These are phyloP conservation scores for Camptogramma bilineatum DNA, from an alignment of 2,888 invertebrate species.

Conservation along the genomic window DNA sequence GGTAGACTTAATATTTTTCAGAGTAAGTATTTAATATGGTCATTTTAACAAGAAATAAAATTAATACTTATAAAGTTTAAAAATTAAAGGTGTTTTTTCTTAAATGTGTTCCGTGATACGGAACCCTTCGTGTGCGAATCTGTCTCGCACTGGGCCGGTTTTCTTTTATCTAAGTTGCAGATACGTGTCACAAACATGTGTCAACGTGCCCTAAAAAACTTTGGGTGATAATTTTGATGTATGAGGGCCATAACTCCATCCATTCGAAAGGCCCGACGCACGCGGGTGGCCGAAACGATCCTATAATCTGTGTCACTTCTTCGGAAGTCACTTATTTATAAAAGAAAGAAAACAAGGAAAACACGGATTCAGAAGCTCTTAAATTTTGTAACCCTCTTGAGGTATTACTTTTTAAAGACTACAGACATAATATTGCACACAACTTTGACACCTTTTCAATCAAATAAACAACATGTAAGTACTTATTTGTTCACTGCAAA, in stretches of 20 bases:
- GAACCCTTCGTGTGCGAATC: too few relatives aligned
- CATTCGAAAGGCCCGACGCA: slow-evolving; percentile 22
- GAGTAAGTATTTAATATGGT: too few relatives aligned
- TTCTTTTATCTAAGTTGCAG: not conserved
- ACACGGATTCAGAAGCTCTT: slow-evolving; percentile 20
- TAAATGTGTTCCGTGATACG: too few relatives aligned
- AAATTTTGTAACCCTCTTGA: slow-evolving; percentile 17
- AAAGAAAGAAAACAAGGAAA: slow-evolving; percentile 40
- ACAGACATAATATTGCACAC: slow-evolving; percentile 6
- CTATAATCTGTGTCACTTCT: slow-evolving; percentile 37
- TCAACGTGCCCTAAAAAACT: slow-evolving; percentile 12
- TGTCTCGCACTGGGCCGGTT: too few relatives aligned
- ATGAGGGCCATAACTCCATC: slow-evolving; percentile 23
- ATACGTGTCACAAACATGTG: slow-evolving; percentile 15
- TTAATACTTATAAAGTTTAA: too few relatives aligned
- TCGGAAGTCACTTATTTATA: slow-evolving; percentile 33
- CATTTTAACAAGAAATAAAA: too few relatives aligned
- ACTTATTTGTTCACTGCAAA: not conserved
- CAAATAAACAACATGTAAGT: slow-evolving; percentile 2
- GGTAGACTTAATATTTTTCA: too few relatives aligned
- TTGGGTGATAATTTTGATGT: slow-evolving; percentile 25
- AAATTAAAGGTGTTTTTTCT: too few relatives aligned
- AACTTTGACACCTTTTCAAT: slow-evolving; percentile 2
- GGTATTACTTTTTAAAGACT: slow-evolving; percentile 2
- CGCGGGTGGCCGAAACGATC: slow-evolving; percentile 18